These are phyloP conservation scores for Seladonia tumulorum DNA, from an alignment of 2,888 invertebrate genomes.

Conservation along the genomic window DNA sequence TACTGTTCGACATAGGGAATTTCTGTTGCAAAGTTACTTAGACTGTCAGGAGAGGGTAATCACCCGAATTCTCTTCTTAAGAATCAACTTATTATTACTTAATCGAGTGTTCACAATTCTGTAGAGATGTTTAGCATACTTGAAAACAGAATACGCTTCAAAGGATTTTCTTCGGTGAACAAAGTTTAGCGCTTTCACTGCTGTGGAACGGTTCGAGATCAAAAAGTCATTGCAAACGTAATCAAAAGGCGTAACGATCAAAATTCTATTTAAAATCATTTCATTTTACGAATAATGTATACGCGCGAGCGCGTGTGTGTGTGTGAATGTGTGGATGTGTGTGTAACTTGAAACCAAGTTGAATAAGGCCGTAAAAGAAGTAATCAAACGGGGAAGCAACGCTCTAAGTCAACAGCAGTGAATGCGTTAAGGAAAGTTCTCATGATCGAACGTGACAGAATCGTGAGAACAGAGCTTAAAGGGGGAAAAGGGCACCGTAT, in stretches of 20 bases:
- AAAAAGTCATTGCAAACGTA: conserved; percentile 8
- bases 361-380: background rate
- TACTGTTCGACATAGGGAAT: background rate
- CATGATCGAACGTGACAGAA: conserved; percentile 13
- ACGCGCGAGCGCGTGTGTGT: background rate
- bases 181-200: conserved; percentile 36
- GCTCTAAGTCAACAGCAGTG: background rate
- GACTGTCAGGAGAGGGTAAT: background rate
- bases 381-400: background rate
- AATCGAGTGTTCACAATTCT: background rate
- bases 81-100: background rate
- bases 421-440: conserved; percentile 33
- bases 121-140: background rate
- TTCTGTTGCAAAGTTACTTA: background rate
- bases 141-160: conserved; percentile 29
- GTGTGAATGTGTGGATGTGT: background rate
- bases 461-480: conserved; percentile 49
- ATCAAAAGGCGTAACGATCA: background rate
- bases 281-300: background rate
- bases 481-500: conserved; percentile 5
- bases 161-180: conserved; percentile 29
- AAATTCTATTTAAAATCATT: background rate
- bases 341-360: background rate
- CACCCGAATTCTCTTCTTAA: background rate
- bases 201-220: conserved; percentile 28